phyloP scores from a whole-genome alignment of 2,888 invertebrate genomes.

The Pimpla rufipes region DNA sequence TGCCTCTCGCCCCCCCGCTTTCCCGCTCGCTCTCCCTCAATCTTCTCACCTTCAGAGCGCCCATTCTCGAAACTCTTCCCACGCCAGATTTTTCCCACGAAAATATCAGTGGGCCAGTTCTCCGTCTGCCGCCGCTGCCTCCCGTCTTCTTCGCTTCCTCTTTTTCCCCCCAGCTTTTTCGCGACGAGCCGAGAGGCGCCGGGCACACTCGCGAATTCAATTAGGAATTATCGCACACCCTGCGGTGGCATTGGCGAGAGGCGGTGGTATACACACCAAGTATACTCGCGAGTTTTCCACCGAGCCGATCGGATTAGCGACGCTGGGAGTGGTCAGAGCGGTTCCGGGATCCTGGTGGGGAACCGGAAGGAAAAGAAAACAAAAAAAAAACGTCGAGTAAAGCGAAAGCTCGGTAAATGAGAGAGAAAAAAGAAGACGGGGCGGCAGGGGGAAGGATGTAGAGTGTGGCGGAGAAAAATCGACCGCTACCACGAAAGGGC shows the following conservation, averaged over 20 bases:
- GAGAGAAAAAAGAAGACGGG: constrained; percentile 7
- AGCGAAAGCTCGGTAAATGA: constrained; percentile 1
- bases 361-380: too few relatives aligned
- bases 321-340: constrained; percentile 55
- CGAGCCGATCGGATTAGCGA: constrained; percentile 63
- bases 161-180: background rate
- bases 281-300: constrained; percentile 46
- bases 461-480: constrained; percentile 18
- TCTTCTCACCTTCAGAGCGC: constrained; percentile 30
- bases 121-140: background rate
- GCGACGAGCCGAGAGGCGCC: background rate
- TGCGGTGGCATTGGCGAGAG: constrained; percentile 29
- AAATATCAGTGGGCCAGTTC: constrained; percentile 42
- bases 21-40: background rate
- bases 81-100: constrained; percentile 50
- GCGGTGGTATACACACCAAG: constrained; percentile 26
- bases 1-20: background rate
- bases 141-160: background rate
- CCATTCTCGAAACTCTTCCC: constrained; percentile 24
- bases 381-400: background rate
- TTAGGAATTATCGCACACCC: constrained; percentile 54
- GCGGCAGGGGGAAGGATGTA: constrained; percentile 4
- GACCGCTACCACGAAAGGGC: constrained; percentile 57
- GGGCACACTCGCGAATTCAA: constrained; percentile 56
- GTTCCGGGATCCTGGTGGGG: constrained; percentile 12